These are phyloP conservation scores for Salvelinus sp. DNA, from an alignment of 2,113 vertebrate genomes.

Conservation along the genomic window DNA sequence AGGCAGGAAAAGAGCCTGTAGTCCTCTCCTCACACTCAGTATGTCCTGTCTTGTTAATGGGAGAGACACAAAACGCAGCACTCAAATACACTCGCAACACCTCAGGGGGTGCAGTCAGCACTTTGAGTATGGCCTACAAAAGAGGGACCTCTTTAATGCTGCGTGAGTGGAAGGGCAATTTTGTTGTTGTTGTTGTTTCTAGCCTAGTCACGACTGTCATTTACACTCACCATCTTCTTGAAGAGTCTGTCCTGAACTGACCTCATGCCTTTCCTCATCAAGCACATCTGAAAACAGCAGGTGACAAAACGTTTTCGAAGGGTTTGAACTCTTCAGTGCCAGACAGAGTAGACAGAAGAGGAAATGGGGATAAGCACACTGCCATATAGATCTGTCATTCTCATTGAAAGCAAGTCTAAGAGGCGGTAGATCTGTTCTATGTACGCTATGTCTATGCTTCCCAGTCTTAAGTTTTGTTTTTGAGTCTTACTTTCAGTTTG, in stretches of 20 bases:
- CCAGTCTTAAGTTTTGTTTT: too few species aligned
- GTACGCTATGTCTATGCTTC: too few species aligned
- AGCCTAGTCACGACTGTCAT: neutral
- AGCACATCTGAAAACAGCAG: conserved; percentile 69
- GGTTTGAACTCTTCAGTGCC: neutral
- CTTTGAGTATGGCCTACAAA: neutral
- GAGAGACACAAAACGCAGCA: conserved; percentile 5
- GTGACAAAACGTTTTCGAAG: conserved; percentile 7
- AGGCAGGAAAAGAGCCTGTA: conserved; percentile 70
- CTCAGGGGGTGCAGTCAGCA: neutral
- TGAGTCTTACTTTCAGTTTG: too few species aligned
- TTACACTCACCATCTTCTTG: conserved; percentile 70
- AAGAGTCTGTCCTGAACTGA: conserved; percentile 73
- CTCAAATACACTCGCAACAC: neutral
- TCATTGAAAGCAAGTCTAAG: too few species aligned
- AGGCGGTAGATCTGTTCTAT: too few species aligned
- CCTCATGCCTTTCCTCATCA: conserved; percentile 75
- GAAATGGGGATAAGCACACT: conserved; percentile 23
- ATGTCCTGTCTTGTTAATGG: conserved; percentile 71
- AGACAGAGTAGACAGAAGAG: conserved; percentile 15
- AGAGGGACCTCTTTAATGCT: conserved; percentile 14
- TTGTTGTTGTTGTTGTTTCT: neutral
- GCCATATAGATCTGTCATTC: neutral
- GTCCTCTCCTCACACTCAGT: conserved; percentile 66
- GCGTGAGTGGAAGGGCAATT: neutral